Conservation (phyloP, 2,113 vertebrate genomes). For the Peromyscus maniculatus region DNA sequence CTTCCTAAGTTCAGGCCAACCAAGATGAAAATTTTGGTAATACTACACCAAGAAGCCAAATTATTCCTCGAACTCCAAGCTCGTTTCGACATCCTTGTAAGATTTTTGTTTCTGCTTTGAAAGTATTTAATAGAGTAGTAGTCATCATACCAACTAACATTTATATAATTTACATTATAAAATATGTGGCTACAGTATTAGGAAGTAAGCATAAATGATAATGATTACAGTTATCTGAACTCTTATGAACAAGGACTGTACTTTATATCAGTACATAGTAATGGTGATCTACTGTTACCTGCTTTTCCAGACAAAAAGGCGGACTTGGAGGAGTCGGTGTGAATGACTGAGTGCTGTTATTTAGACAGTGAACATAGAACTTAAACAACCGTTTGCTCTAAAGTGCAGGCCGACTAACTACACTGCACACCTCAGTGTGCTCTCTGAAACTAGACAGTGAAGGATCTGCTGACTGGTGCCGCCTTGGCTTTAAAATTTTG, state of each 20-base stretch:
- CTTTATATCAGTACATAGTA: background rate
- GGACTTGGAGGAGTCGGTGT: background rate
- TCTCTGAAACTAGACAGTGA: constrained; percentile 32
- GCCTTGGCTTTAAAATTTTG: background rate
- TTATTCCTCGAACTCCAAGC: constrained; percentile 84
- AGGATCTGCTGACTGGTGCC: background rate
- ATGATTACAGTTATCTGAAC: constrained; percentile 40
- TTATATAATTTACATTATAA: background rate
- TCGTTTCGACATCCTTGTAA: constrained; percentile 88
- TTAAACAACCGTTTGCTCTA: background rate
- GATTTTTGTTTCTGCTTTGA: constrained; percentile 62
- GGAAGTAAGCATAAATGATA: constrained; percentile 35
- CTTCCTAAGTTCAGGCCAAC: constrained; percentile 82
- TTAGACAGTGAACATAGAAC: background rate
- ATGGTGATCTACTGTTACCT: background rate
- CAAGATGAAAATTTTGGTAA: constrained; percentile 86
- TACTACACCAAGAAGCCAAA: constrained; percentile 80
- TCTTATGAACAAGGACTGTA: background rate
- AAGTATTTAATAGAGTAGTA: constrained; percentile 51
- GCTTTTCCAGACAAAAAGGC: constrained; percentile 34
- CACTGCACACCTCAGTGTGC: background rate
- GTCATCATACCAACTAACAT: background rate
- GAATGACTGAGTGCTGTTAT: background rate
- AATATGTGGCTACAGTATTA: constrained; percentile 26
- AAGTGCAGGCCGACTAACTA: background rate